Evolutionary conservation across 2,888 invertebrate genomes (phyloP).

Genomic region (Polymixis lichenea): DNA sequence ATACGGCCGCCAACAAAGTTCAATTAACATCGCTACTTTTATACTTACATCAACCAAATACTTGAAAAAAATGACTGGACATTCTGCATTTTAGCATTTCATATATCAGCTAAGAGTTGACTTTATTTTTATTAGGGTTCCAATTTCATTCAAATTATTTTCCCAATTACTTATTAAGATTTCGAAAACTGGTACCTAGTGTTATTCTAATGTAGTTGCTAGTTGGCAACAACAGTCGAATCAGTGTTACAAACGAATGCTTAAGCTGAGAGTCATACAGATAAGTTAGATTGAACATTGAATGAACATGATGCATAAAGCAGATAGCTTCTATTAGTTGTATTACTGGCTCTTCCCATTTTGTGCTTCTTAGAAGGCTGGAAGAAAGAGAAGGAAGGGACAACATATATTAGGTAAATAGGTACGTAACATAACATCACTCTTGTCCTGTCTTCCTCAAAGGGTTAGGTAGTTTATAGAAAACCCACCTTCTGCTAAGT

Average conservation of each 20-base stretch:
- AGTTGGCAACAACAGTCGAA: too few relatives aligned
- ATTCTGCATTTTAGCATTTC: background rate
- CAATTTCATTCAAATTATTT: background rate
- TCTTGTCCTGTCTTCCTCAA: background rate
- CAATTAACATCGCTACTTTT: background rate
- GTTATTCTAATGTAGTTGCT: background rate
- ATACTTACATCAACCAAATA: background rate
- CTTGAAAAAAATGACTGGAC: background rate
- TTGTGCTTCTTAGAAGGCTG: background rate
- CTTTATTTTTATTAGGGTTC: background rate
- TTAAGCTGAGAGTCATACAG: background rate
- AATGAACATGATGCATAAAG: background rate
- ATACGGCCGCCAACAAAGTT: background rate
- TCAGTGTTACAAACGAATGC: background rate
- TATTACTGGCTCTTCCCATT: background rate
- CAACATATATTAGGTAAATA: too few relatives aligned
- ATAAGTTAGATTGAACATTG: background rate
- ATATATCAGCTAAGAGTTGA: background rate
- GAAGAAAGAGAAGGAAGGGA: background rate
- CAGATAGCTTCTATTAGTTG: background rate
- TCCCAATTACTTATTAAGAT: background rate
- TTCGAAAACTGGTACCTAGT: background rate
- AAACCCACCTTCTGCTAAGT: background rate
- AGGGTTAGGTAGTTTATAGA: background rate
- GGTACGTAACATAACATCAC: background rate